Conservation (phyloP, 2,113 vertebrate genomes). For the Clarias macrocephalus region DNA sequence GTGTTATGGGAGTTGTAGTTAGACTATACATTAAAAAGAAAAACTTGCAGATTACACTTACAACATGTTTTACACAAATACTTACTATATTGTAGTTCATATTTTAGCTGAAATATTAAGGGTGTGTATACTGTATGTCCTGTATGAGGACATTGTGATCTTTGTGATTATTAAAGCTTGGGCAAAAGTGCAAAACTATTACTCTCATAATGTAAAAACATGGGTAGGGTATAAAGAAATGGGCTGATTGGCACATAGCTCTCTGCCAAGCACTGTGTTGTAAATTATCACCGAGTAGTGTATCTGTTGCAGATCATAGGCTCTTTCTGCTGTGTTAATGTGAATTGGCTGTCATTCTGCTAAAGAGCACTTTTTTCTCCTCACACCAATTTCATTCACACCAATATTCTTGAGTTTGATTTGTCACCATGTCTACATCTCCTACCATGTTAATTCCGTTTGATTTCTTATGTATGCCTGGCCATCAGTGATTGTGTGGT, state of each 20-base stretch:
- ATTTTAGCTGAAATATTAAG: not conserved
- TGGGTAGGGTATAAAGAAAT: not conserved
- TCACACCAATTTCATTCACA: not conserved
- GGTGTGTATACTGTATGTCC: not conserved
- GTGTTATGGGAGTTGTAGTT: not conserved
- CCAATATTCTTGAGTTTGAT: not conserved
- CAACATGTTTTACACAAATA: not conserved
- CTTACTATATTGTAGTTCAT: not conserved
- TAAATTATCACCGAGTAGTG: constrained; percentile 60
- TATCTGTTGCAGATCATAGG: not conserved
- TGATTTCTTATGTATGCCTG: not conserved
- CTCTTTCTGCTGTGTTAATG: not conserved
- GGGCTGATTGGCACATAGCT: not conserved
- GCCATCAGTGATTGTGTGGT: constrained; percentile 66
- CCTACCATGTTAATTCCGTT: not conserved
- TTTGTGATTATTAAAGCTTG: not conserved
- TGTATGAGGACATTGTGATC: not conserved
- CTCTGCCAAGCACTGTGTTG: constrained; percentile 62
- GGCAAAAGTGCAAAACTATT: not conserved
- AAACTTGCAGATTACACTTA: no score
- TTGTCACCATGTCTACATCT: not conserved
- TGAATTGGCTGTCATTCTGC: not conserved
- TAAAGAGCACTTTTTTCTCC: not conserved
- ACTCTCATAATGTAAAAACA: not conserved
- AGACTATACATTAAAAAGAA: not conserved